Base-by-base conservation (phyloP, 2,888 invertebrate species). In the Drosophila maculinotata region DNA sequence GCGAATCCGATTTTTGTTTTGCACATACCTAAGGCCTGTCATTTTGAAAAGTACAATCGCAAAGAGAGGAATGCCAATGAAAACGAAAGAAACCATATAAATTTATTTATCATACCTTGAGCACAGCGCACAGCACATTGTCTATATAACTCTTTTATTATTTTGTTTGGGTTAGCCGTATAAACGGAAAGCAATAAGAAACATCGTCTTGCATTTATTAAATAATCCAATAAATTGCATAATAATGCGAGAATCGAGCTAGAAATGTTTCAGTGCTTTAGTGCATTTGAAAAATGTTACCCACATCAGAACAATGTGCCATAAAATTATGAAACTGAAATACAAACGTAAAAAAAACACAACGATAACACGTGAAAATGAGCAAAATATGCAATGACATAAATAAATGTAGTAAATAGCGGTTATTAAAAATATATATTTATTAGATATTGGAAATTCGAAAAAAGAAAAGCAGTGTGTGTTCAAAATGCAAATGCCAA, bases 41-140 rank as follows among this genome's bases (percentile, higher is more conserved):
- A 82, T 65, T 87, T 83, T 78, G 77, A 81, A 83, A 87, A 74
- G 82, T 76, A 54, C 76, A 71, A 69, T 63, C 49, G 67, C 44
- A 77, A 59, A 78, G 57, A 64, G 75, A 76, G 62, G 68, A 85
- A 77, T 87, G 83, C 75, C 80, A 81, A 86, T 86, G 84, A 86
- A 80, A 82, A 56, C 72, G 69, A 82, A 87, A 74, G 89, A 88
- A 88, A 77, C 88, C 88, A 52, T 89, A 89, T 63, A 82, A 88
- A 74, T 78, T 57, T 74, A 84, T 82, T 77, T 86, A 89, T 89
- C 86, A 86, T 82, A 81, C 82, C 77, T 84, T 76, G 78, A 78
- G 72, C 58, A n/a, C n/a, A 76, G 73, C 79, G 68, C 82, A 72
- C 65, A 80, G 69, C 53, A 71, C 45, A 68, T 67, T 66, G 84